Conservation (phyloP, 2,888 invertebrate species). For the Mylabris sibirica region DNA sequence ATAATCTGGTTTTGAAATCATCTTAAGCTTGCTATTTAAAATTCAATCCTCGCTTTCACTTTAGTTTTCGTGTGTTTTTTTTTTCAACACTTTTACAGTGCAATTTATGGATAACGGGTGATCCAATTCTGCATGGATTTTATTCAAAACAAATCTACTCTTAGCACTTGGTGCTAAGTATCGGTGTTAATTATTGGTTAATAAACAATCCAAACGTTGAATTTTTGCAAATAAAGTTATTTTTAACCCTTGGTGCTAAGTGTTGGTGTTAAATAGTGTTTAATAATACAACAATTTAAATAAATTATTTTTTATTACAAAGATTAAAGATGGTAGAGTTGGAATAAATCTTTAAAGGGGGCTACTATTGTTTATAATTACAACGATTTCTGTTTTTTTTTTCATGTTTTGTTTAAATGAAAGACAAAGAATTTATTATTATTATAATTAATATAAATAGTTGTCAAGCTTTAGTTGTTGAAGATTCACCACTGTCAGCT, state of each 20-base stretch:
- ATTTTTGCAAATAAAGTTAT: too few relatives aligned
- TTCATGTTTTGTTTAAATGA: neutral
- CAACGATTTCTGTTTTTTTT: neutral
- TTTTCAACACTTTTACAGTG: neutral
- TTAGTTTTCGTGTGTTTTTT: neutral
- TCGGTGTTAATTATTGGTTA: too few relatives aligned
- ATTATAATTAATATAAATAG: neutral
- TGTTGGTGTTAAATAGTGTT: neutral
- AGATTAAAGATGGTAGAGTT: neutral
- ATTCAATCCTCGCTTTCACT: neutral
- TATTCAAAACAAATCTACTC: too few relatives aligned
- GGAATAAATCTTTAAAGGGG: neutral
- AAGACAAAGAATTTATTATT: neutral
- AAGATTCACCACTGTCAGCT: conserved; percentile 32
- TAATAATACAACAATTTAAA: neutral
- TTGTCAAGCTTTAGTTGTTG: conserved; percentile 50
- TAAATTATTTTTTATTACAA: conserved; percentile 9
- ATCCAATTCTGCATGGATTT: neutral
- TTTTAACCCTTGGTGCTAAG: too few relatives aligned
- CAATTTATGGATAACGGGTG: neutral
- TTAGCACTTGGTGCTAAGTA: too few relatives aligned
- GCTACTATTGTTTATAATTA: neutral
- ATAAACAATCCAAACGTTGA: too few relatives aligned
- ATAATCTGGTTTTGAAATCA: neutral
- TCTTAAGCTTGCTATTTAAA: neutral